Base-by-base conservation (phyloP, 2,888 invertebrate genomes). In the Caenorhabditis wallacei region DNA sequence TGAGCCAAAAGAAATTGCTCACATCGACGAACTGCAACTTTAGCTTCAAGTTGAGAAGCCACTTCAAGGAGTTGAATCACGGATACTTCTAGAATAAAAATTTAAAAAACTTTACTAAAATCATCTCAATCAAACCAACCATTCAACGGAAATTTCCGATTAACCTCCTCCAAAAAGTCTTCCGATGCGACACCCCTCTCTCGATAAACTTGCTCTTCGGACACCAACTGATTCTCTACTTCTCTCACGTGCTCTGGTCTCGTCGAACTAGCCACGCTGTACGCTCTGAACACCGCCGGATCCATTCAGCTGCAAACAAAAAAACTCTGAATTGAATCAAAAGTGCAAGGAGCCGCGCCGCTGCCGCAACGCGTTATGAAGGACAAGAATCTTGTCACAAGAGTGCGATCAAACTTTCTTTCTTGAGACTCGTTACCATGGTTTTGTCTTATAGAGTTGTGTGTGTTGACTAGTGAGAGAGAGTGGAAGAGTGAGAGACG, bases 401-500 rank as follows among this genome's bases (percentile, higher is more conserved):
- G 18, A 48, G 46, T n/a, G 46, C 46, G 18, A 48, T 18, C 46
- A 48, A n/a, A 48, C 46, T 48, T 48, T 48, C 18, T 48, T 18
- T 18, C 2, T 5, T 18, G 46, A 48, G n/a, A 18, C n/a, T 18
- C 18, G 18, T 48, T 48, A 4, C 46, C 18, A 40, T 40, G 40
- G 40, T 30, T 30, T 30, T 30, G 30, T 30, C n/a, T n/a, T 30
- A 30, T 30, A 30, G 30, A 10, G 43, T 37, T 10, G 37, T 37
- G 37, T 37, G 37, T 10, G 37, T 37, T 37, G 37, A 7, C 37
- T 37, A 37, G 37, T 37, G 37, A 37, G 37, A 37, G 37, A 37
- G 37, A 10, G 37, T 37, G 37, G 13, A 30, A 11, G 43, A 43
- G 43, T 2, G 43, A 13, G 16, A 43, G 13, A 13, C 13, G 16